Conservation (phyloP, 1,140 invertebrate species). For the Ditylenchus dipsaci region DNA sequence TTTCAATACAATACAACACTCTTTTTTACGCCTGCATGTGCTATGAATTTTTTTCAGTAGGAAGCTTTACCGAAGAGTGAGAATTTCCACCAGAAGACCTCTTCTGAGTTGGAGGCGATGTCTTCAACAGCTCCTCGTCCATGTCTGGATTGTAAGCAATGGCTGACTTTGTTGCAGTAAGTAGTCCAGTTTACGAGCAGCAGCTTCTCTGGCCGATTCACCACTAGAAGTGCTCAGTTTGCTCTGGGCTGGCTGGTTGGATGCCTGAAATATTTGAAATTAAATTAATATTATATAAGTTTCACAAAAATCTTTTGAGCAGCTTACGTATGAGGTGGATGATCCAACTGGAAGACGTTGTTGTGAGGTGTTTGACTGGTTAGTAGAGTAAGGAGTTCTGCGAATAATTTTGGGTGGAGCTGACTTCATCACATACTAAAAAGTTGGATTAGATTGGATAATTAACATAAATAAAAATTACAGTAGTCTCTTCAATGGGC, state of each 20-base stretch:
- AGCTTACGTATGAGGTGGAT: background rate
- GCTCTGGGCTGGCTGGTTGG: background rate
- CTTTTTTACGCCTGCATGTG: too few species aligned
- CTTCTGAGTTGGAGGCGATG: background rate
- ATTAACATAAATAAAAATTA: background rate
- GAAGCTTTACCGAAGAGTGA: background rate
- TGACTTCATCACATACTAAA: constrained; percentile 7
- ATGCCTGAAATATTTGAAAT: too few species aligned
- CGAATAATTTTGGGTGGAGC: constrained; percentile 8
- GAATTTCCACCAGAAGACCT: background rate
- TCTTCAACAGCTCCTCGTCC: background rate
- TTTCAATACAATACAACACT: too few species aligned
- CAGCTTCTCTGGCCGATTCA: constrained; percentile 14
- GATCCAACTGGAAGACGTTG: background rate
- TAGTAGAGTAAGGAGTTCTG: background rate
- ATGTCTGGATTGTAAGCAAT: background rate
- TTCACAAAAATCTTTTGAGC: background rate
- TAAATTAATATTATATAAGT: too few species aligned
- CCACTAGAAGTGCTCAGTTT: background rate
- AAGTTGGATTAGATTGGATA: background rate
- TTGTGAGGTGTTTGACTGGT: background rate
- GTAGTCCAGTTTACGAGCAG: constrained; percentile 24
- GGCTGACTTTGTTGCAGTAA: constrained; percentile 24
- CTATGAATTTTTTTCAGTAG: background rate
- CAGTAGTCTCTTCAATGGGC: background rate